Evolutionary conservation across 2,888 invertebrate species (phyloP).

Genomic region (Metalampra italica): DNA sequence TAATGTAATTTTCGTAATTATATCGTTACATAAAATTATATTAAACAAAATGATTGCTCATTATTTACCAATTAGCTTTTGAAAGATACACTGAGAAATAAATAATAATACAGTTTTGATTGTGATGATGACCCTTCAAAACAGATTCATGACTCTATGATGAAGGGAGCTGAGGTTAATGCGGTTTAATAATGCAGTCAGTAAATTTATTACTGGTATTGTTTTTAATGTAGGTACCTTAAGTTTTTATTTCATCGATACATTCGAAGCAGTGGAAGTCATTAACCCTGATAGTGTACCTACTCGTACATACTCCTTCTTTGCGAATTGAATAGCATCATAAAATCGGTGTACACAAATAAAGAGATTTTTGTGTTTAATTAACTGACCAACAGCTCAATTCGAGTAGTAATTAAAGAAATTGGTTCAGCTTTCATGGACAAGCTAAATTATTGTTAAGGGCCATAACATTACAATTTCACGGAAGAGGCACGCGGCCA

Average conservation of each 20-base stretch:
- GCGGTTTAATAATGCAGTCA: too few species aligned
- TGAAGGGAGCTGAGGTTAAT: not conserved
- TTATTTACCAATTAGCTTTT: not conserved
- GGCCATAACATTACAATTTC: constrained; percentile 66
- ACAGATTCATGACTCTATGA: not conserved
- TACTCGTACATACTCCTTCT: constrained; percentile 30
- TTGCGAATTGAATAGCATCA: constrained; percentile 39
- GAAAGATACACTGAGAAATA: too few species aligned
- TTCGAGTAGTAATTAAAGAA: constrained; percentile 58
- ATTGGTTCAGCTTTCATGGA: constrained; percentile 62
- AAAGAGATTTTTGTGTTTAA: constrained; percentile 56
- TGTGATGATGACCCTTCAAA: too few species aligned
- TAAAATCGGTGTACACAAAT: constrained; percentile 48
- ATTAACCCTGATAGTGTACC: constrained; percentile 53
- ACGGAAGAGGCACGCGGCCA: constrained; percentile 66
- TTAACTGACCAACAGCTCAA: constrained; percentile 59
- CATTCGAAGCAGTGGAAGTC: constrained; percentile 40
- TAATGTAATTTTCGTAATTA: not conserved
- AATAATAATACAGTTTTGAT: not conserved
- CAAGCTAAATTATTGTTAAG: constrained; percentile 63
- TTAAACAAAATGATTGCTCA: not conserved
- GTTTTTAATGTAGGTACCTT: constrained; percentile 16
- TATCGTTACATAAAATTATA: not conserved
- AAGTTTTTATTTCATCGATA: constrained; percentile 32
- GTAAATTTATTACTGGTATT: not conserved